These are phyloP conservation scores for Lathronympha strigana DNA, from an alignment of 2,888 invertebrate species.

Conservation along the genomic window DNA sequence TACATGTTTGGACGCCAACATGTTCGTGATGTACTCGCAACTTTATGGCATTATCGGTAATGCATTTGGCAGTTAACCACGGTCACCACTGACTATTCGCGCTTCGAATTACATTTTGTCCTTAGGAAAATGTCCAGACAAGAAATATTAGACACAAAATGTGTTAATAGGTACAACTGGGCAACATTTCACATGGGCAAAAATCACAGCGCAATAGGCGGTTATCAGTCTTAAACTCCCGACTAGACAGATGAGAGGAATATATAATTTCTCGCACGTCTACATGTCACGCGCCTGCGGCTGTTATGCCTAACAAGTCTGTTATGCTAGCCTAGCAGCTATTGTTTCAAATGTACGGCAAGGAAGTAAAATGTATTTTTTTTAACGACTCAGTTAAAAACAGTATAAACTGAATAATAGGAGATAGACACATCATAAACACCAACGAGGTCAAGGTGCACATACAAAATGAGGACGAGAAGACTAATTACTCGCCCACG, in stretches of 20 bases:
- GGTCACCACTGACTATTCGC: constrained; percentile 47
- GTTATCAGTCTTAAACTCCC: not conserved
- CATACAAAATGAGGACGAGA: constrained; percentile 73
- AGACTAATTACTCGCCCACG: constrained; percentile 73
- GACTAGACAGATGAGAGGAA: not conserved
- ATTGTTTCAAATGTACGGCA: constrained; percentile 46
- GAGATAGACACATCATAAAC: constrained; percentile 61
- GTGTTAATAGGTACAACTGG: not conserved
- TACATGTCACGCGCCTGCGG: too few relatives aligned
- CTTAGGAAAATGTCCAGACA: constrained; percentile 1
- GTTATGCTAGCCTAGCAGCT: not conserved
- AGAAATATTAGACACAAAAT: too few relatives aligned
- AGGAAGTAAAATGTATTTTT: constrained; percentile 56
- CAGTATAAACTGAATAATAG: constrained; percentile 66
- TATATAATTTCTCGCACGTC: not conserved
- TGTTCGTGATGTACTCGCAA: constrained; percentile 55
- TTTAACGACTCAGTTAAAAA: constrained; percentile 62
- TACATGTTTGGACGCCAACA: constrained; percentile 51
- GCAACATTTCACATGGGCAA: not conserved
- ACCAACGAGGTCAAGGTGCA: constrained; percentile 77
- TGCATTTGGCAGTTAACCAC: constrained; percentile 63
- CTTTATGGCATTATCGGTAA: constrained; percentile 64
- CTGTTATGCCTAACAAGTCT: too few relatives aligned
- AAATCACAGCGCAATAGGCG: not conserved
- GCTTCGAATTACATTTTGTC: not conserved